A percentile compares a stretch with the other conserved stretches of the same genome.
Evolutionary conservation across 2,113 vertebrate genomes (phyloP).

Genomic region (Ivindomyrus marchei): DNA sequence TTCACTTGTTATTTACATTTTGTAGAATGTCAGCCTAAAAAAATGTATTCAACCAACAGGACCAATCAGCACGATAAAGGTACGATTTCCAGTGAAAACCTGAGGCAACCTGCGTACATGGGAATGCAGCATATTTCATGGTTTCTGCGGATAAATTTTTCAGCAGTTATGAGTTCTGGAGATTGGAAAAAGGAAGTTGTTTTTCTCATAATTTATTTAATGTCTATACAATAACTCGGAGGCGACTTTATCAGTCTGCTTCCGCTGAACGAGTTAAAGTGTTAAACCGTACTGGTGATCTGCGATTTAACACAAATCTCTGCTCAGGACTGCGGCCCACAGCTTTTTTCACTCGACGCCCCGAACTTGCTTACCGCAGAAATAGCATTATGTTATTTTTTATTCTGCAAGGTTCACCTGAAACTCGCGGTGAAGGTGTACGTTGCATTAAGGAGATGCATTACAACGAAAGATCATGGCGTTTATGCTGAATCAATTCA

Average conservation of each 20-base stretch:
- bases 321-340: not conserved
- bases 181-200: conserved; percentile 7
- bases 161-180: not conserved
- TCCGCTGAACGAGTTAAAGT: not conserved
- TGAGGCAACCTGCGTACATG: not conserved
- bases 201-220: conserved; percentile 15
- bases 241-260: not conserved
- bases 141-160: conserved; percentile 6
- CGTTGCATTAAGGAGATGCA: not conserved
- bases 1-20: not conserved
- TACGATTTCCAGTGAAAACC: not conserved
- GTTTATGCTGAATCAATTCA: not conserved
- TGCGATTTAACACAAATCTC: not conserved
- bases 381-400: not conserved
- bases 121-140: not conserved
- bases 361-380: not conserved
- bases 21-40: not conserved
- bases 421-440: not conserved
- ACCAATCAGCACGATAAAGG: not conserved
- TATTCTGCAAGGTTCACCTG: not conserved
- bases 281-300: too few relatives aligned
- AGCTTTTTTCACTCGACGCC: not conserved
- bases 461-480: not conserved
- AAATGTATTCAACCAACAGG: not conserved
- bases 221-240: not conserved